Conservation (phyloP, 1,140 invertebrate genomes). For the Acromyrmex echinatior region DNA sequence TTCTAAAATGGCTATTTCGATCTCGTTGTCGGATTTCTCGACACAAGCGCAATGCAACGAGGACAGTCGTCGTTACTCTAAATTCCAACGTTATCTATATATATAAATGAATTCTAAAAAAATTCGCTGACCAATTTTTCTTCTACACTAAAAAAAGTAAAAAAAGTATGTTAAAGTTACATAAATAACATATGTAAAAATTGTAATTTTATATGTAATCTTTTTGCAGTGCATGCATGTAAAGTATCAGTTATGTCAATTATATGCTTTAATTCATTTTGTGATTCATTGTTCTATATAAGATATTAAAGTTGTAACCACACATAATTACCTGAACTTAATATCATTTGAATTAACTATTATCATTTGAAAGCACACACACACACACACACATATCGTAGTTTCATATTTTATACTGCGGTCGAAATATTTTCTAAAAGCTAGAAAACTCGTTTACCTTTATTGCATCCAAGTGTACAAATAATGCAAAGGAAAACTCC, state of each 20-base stretch:
- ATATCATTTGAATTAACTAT: background rate
- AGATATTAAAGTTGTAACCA: background rate
- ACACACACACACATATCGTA: background rate
- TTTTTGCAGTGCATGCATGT: no score
- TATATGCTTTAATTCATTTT: background rate
- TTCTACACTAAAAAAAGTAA: no score
- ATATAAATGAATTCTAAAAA: background rate
- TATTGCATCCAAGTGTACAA: background rate
- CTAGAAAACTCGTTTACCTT: background rate
- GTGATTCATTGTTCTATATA: background rate
- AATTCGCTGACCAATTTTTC: background rate
- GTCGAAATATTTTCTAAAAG: background rate
- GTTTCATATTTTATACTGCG: background rate
- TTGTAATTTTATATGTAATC: no score
- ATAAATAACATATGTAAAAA: no score
- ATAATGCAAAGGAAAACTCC: background rate
- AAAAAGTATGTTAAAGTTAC: no score
- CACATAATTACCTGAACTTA: background rate
- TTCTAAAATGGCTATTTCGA: constrained; percentile 24
- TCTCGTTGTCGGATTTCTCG: background rate
- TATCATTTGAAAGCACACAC: background rate
- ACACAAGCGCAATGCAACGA: background rate
- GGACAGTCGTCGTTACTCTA: background rate
- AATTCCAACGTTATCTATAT: constrained; percentile 6
- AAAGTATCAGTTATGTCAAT: background rate